Percentiles rank a stretch among this genome's conserved stretches.
These are phyloP conservation scores for Otus sunia DNA, from an alignment of 2,113 vertebrate species.

Conservation along the genomic window DNA sequence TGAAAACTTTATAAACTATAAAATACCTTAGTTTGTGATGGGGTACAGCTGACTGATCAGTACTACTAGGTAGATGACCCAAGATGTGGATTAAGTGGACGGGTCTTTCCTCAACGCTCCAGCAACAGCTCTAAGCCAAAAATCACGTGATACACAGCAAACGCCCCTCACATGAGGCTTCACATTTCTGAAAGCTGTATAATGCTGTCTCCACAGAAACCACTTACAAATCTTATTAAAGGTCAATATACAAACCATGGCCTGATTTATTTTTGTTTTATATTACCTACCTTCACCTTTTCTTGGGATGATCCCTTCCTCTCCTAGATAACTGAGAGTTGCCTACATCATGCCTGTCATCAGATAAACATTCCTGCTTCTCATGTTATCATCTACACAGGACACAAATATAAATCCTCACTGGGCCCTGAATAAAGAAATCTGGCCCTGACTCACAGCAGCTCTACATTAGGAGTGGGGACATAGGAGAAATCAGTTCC, in stretches of 20 bases:
- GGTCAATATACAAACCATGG: background rate
- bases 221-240: background rate
- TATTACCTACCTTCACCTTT: background rate
- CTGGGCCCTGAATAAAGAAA: background rate
- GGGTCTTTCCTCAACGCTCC: background rate
- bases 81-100: background rate
- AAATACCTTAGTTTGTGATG: background rate
- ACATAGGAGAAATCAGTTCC: background rate
- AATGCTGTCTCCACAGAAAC: background rate
- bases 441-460: background rate
- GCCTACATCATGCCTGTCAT: background rate
- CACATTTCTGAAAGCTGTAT: background rate
- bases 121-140: background rate
- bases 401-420: background rate
- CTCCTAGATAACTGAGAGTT: background rate
- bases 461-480: background rate
- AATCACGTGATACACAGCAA: accelerated
- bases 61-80: too few species aligned
- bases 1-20: background rate
- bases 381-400: background rate
- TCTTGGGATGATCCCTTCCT: background rate
- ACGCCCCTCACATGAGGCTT: background rate
- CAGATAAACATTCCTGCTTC: background rate
- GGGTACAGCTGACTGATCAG: too few species aligned
- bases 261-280: background rate